These are phyloP conservation scores for Rhynchonema sp. DNA, from an alignment of 2,888 invertebrate species.

Conservation along the genomic window DNA sequence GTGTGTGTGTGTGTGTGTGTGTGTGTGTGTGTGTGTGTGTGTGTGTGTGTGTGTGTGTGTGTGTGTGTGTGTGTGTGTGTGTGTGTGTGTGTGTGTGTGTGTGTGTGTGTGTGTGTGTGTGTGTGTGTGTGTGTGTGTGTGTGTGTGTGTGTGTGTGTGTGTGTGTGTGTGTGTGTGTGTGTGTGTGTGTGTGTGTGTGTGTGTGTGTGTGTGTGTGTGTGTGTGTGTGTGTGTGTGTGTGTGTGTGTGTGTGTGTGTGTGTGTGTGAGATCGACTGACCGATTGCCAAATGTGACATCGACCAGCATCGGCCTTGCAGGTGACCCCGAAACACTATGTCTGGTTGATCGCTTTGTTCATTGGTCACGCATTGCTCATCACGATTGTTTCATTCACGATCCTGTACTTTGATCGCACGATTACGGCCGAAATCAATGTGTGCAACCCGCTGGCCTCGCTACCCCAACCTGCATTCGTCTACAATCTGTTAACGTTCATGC, in stretches of 20 bases:
- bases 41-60: background rate
- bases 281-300: no score
- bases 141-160: background rate
- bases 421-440: no score
- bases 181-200: background rate
- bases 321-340: no score
- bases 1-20: background rate
- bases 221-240: background rate
- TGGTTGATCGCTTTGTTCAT: no score
- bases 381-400: no score
- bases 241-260: background rate
- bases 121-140: background rate
- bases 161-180: background rate
- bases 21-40: background rate
- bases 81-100: background rate
- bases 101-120: background rate
- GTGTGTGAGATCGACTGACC: no score
- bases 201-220: background rate
- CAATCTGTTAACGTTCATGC: no score
- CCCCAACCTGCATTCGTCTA: no score
- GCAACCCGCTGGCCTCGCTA: no score
- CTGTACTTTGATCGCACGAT: no score
- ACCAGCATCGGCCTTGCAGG: no score
- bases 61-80: constrained; percentile 1
- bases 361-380: no score